These are phyloP conservation scores for Nomada ferruginata DNA, from an alignment of 2,888 invertebrate genomes.

Conservation along the genomic window DNA sequence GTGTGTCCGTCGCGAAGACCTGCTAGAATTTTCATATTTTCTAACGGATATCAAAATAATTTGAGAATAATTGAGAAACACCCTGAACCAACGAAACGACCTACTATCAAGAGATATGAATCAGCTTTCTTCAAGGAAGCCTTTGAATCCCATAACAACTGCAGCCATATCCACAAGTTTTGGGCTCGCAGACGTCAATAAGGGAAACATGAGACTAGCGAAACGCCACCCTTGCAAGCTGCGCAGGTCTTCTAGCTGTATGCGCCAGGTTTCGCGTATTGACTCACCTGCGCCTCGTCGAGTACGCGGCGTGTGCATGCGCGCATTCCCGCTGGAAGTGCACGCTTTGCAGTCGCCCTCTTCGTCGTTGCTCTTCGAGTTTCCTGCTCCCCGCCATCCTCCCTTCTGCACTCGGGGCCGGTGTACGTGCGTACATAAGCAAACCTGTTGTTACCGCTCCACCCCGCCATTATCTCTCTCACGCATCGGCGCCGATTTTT, in stretches of 20 bases:
- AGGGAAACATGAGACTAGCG: conserved; percentile 64
- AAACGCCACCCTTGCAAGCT: conserved; percentile 68
- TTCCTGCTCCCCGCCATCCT: conserved; percentile 14
- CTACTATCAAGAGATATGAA: too few relatives aligned
- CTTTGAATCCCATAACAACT: not conserved
- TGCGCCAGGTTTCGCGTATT: conserved; percentile 28
- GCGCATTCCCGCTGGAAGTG: conserved; percentile 39
- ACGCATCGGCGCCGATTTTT: conserved; percentile 76
- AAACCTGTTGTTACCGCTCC: conserved; percentile 79
- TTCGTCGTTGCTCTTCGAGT: conserved; percentile 12
- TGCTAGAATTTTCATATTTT: too few relatives aligned
- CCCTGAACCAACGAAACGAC: too few relatives aligned
- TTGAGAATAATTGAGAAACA: too few relatives aligned
- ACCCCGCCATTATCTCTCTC: conserved; percentile 76
- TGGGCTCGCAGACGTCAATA: conserved; percentile 17
- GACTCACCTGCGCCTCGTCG: conserved; percentile 37
- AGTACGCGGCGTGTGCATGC: conserved; percentile 30
- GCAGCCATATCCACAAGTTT: not conserved
- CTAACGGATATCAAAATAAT: too few relatives aligned
- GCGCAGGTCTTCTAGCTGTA: conserved; percentile 63
- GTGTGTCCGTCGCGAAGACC: too few relatives aligned
- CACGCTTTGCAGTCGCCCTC: conserved; percentile 43
- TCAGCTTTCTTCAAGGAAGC: too few relatives aligned
- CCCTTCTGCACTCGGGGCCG: conserved; percentile 16
- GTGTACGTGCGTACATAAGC: conserved; percentile 71